Conservation (phyloP, 37 sponge, comb jelly and placozoan genomes). For the Beroe ovata region DNA sequence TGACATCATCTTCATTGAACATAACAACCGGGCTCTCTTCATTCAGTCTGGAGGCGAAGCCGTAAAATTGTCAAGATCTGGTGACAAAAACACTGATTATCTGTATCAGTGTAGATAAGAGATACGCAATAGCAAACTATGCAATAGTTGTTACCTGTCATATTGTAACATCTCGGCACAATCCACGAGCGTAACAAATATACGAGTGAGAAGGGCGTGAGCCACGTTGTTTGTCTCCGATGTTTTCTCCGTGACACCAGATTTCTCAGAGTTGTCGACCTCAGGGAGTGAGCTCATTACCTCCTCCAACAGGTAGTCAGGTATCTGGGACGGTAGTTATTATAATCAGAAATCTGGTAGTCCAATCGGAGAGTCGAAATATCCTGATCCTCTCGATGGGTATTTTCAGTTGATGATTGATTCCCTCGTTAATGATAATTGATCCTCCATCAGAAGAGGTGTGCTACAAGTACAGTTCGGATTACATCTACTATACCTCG, state of each 20-base stretch:
- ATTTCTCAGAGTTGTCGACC: slow-evolving; percentile 8
- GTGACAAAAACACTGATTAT: too few species aligned
- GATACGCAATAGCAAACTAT: too few species aligned
- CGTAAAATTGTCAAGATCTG: too few species aligned
- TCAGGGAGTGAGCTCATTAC: slow-evolving; percentile 26
- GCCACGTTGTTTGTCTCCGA: slow-evolving; percentile 39
- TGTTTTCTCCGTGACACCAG: slow-evolving; percentile 43
- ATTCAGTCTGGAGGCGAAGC: slow-evolving; percentile 9
- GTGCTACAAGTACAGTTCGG: not conserved
- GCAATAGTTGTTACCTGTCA: slow-evolving; percentile 40
- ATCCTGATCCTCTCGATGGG: too few species aligned
- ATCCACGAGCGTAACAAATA: slow-evolving; percentile 47
- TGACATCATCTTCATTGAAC: slow-evolving; percentile 52
- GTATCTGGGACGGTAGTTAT: not conserved
- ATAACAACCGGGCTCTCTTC: slow-evolving; percentile 11
- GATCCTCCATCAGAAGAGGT: too few species aligned
- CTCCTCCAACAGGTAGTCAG: slow-evolving; percentile 3
- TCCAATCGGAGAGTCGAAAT: too few species aligned
- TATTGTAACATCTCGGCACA: slow-evolving; percentile 59
- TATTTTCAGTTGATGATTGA: too few species aligned
- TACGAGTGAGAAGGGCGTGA: slow-evolving; percentile 10
- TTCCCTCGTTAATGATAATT: too few species aligned
- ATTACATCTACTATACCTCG: not conserved
- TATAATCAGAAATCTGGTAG: too few species aligned
- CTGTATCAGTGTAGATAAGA: too few species aligned